Conservation (phyloP, 2,888 invertebrate species). For the Hartigia nigra region DNA sequence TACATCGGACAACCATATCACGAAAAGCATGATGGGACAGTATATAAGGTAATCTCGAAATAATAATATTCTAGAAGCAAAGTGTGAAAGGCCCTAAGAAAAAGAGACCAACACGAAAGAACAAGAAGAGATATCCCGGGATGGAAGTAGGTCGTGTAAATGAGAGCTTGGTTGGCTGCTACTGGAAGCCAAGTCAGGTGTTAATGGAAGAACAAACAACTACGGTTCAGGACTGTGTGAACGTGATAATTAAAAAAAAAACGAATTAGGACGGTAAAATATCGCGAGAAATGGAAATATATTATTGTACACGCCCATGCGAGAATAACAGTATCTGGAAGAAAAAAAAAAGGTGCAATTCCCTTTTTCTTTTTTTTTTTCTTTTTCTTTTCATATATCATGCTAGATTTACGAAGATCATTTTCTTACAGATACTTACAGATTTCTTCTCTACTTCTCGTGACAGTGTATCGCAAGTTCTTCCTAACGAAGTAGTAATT, state of each 20-base stretch:
- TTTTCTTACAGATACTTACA: no score
- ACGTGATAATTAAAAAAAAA: slow-evolving; percentile 2
- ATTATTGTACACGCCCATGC: no score
- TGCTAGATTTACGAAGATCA: no score
- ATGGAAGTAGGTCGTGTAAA: slow-evolving; percentile 56
- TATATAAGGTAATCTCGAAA: no score
- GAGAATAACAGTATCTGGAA: no score
- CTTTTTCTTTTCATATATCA: no score
- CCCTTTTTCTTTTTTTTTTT: no score
- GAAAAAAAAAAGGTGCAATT: no score
- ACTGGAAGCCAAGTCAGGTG: slow-evolving; percentile 44
- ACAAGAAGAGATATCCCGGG: slow-evolving; percentile 17
- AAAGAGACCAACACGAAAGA: slow-evolving; percentile 19
- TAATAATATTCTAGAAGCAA: neutral
- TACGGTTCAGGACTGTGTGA: slow-evolving; percentile 43
- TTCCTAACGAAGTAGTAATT: slow-evolving; percentile 42
- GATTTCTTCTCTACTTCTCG: no score
- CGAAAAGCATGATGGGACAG: no score
- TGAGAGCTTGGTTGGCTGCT: slow-evolving; percentile 40
- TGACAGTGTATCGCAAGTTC: slow-evolving; percentile 21
- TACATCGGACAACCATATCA: no score
- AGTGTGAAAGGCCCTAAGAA: neutral
- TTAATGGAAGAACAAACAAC: slow-evolving; percentile 59
- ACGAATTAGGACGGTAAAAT: neutral
- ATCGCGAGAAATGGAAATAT: neutral